Percentiles rank a stretch among this genome's conserved stretches.
These are phyloP conservation scores for Pachyuromys duprasi DNA, from an alignment of 2,797 vertebrate genomes.

Conservation along the genomic window DNA sequence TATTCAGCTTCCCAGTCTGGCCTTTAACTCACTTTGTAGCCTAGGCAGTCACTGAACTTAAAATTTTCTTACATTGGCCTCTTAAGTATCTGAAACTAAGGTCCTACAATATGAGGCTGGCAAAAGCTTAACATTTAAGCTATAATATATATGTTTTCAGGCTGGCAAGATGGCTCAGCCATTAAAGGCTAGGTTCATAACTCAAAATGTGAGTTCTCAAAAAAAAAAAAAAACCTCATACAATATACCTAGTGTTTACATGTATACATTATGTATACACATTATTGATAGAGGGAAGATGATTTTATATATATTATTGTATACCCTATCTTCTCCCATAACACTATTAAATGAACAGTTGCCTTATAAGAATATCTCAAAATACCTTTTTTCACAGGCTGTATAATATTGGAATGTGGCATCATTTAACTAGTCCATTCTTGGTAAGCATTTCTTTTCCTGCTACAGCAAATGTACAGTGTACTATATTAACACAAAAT, in stretches of 20 bases:
- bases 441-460: conserved; percentile 24
- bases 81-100: not conserved
- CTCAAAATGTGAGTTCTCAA: not conserved
- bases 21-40: not conserved
- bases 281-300: conserved; percentile 32
- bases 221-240: conserved; percentile 25
- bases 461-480: conserved; percentile 7
- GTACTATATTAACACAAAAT: not conserved
- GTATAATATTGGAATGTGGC: not conserved
- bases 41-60: not conserved
- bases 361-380: conserved; percentile 43
- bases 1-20: not conserved
- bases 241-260: conserved; percentile 1
- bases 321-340: conserved; percentile 3
- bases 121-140: not conserved
- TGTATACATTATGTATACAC: not conserved
- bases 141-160: not conserved
- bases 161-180: not conserved
- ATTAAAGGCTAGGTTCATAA: not conserved
- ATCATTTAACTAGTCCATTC: conserved; percentile 33
- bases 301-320: not conserved
- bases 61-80: not conserved
- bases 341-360: not conserved
- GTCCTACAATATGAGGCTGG: not conserved
- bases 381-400: conserved; percentile 35